A percentile compares a stretch with the other conserved stretches of the same genome.
Evolutionary conservation across 2,113 vertebrate species (phyloP).

Genomic region (Crotalus viridis): DNA sequence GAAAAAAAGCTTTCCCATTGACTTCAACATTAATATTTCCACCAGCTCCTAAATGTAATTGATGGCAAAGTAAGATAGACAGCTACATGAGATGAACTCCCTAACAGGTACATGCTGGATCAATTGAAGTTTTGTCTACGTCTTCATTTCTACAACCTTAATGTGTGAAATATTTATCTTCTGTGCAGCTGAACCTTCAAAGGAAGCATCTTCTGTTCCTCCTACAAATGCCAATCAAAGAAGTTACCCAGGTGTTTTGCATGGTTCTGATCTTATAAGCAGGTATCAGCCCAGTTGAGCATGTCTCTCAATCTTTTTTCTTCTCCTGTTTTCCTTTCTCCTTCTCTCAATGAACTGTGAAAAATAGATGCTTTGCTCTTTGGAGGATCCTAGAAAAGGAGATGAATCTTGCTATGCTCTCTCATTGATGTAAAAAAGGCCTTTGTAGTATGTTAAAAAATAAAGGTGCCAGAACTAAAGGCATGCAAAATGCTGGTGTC

Average conservation of each 20-base stretch:
- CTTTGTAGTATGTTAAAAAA: not conserved
- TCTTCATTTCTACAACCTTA: not conserved
- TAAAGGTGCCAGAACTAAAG: not conserved
- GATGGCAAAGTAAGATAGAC: not conserved
- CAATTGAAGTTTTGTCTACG: not conserved
- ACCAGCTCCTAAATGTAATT: not conserved
- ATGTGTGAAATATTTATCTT: not conserved
- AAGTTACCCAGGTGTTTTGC: constrained; percentile 75
- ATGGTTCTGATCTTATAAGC: constrained; percentile 56
- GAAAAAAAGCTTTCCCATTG: not conserved
- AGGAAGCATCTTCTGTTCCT: constrained; percentile 72
- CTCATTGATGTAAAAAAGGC: not conserved
- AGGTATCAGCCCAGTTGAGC: constrained; percentile 61
- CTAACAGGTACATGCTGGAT: not conserved
- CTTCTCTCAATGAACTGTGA: not conserved
- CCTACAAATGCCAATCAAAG: constrained; percentile 81
- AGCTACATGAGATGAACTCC: not conserved
- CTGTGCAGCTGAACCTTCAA: constrained; percentile 66
- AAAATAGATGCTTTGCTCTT: not conserved
- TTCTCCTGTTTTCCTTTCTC: not conserved
- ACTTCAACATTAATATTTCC: not conserved
- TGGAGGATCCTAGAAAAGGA: not conserved
- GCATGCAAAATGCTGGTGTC: not conserved
- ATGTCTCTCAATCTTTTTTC: not conserved
- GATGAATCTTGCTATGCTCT: not conserved